A percentile compares a stretch with the other conserved stretches of the same genome.
Evolutionary conservation across 2,113 vertebrate genomes (phyloP).

Genomic region (Candoia aspera): DNA sequence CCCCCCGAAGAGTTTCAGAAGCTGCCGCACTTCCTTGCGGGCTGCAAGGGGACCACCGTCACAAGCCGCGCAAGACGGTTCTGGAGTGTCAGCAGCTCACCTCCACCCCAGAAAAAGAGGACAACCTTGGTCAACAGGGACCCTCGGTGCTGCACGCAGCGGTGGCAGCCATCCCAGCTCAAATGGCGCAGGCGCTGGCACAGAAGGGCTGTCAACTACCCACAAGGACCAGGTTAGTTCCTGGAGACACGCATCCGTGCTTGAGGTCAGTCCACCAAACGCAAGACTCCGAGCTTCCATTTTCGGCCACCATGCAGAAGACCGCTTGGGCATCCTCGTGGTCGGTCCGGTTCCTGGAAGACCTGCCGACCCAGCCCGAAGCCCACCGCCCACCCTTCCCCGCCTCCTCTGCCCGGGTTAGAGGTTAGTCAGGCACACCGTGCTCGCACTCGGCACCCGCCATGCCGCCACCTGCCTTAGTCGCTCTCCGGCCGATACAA

Average conservation of each 20-base stretch:
- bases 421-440: conserved; percentile 68
- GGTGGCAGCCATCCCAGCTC: neutral
- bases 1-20: neutral
- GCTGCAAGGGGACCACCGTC: neutral
- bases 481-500: conserved; percentile 94
- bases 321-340: too few relatives aligned
- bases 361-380: accelerated
- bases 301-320: neutral
- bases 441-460: conserved; percentile 65
- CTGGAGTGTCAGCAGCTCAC: neutral
- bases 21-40: neutral
- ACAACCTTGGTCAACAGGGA: neutral
- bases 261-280: neutral
- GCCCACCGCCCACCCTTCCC: neutral
- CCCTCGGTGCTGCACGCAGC: accelerated
- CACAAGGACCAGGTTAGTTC: neutral
- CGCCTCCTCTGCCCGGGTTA: neutral
- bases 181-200: neutral
- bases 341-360: neutral
- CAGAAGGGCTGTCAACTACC: neutral
- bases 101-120: neutral
- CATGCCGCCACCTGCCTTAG: conserved; percentile 86
- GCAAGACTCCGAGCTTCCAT: neutral
- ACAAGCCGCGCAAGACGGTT: too few relatives aligned
- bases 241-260: neutral